A percentile compares a stretch with the other conserved stretches of the same genome.
phyloP scores from a whole-genome alignment of 2,888 invertebrate genomes.

The Phortica okadai region DNA sequence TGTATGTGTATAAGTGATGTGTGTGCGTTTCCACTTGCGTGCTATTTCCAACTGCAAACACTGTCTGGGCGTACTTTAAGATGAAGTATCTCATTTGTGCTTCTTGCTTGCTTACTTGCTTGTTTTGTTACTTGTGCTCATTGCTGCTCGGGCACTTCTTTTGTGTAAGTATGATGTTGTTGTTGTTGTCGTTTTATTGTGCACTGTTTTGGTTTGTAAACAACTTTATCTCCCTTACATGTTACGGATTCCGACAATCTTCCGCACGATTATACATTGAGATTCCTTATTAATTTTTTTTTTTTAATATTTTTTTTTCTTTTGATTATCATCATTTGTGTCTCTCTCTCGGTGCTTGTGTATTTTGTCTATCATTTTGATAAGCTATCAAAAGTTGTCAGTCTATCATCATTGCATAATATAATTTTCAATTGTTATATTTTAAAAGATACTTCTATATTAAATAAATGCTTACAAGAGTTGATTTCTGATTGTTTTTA shows the following conservation, averaged over 20 bases:
- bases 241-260: constrained; percentile 29
- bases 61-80: constrained; percentile 8
- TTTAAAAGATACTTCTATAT: not conserved
- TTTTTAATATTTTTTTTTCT: not conserved
- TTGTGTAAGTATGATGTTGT: constrained; percentile 45
- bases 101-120: not conserved
- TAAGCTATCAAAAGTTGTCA: constrained; percentile 1
- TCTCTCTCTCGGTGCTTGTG: not conserved
- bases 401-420: constrained; percentile 3
- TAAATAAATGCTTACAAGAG: too few species aligned
- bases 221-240: constrained; percentile 69
- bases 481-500: not conserved
- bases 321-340: not conserved
- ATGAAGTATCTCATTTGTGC: constrained; percentile 27
- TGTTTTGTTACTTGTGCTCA: constrained; percentile 54
- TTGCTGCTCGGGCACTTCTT: constrained; percentile 58
- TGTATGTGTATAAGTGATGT: not conserved
- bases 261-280: constrained; percentile 1
- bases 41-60: constrained; percentile 30
- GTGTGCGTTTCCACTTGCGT: not conserved
- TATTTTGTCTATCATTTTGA: not conserved
- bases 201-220: constrained; percentile 64
- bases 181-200: constrained; percentile 45
- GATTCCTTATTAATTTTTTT: not conserved
- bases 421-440: not conserved